Evolutionary conservation across 2,113 vertebrate species (phyloP), one percentile per base, ranked within the genome.

Genomic region (Proteles cristata): DNA sequence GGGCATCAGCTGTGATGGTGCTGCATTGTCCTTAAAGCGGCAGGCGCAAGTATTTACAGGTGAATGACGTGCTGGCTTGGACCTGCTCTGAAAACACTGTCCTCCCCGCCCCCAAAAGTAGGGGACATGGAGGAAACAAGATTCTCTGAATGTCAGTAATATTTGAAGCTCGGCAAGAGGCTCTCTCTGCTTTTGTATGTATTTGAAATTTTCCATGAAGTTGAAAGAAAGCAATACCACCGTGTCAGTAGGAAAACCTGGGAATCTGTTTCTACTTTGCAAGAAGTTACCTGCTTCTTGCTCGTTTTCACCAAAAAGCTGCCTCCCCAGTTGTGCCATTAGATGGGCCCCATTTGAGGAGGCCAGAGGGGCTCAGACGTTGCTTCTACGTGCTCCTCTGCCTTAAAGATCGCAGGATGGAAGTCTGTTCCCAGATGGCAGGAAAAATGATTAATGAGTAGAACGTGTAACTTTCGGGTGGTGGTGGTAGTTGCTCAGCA

Each of bases 301-400:
- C 43, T 50, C 8, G 23, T 11, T 63, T 79, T 53, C 86, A 53
- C 76, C 71, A 35, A 15, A 31, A 50, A 45, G 23, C 79, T 31
- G 16, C n/a, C 63, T 15, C 9, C 43, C 16, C 0, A 0, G 12
- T 28, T 65, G 66, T 26, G 55, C 1, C 0, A 1, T 0, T 48
- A 12, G 82, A 65, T 0, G 1, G 63, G 25, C 14, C 26, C 21
- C 7, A 3, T 17, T 35, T 6, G 6, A 25, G 33, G 50, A 8
- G 11, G 74, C 65, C 74, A 31, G 15, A 4, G 53, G 25, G 5
- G 23, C 48, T 45, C 66, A 21, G 11, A 21, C 0, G 8, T 21
- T 14, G 19, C 39, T 39, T 19, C 82, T 31, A 0, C 5, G 82
- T 0, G 1, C 4, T 35, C 33, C 73, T 65, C 33, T 2, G 7